Percentiles rank a stretch among this genome's conserved stretches.
These are phyloP conservation scores for Lepilemur ruficaudatus DNA, from an alignment of 2,797 vertebrate species.

Conservation along the genomic window DNA sequence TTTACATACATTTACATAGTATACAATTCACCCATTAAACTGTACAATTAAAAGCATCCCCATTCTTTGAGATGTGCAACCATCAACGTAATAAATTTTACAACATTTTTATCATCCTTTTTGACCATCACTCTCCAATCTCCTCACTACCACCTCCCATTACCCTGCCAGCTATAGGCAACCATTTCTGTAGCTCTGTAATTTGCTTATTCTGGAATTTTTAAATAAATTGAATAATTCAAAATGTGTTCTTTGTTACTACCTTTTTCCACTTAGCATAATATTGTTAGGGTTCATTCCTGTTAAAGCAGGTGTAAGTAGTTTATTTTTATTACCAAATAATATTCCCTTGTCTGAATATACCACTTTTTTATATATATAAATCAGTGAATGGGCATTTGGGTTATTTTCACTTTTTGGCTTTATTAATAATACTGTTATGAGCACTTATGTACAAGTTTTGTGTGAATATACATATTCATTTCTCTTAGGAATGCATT, in stretches of 20 bases:
- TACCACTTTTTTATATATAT: not conserved
- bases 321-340: not conserved
- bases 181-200: not conserved
- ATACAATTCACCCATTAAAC: not conserved
- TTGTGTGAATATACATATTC: not conserved
- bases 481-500: not conserved
- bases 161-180: not conserved
- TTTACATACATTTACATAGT: not conserved
- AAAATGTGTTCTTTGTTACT: not conserved
- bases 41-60: not conserved
- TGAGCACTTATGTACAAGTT: fast-evolving
- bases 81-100: not conserved
- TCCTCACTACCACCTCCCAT: not conserved
- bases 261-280: not conserved
- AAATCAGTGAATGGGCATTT: not conserved
- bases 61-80: not conserved
- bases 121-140: not conserved
- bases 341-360: not conserved
- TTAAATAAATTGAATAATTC: not conserved
- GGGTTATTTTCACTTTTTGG: not conserved
- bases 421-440: not conserved
- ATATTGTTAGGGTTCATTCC: not conserved
- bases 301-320: not conserved
- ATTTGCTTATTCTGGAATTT: not conserved
- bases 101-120: not conserved